A percentile compares a stretch with the other conserved stretches of the same genome.
phyloP scores from a whole-genome alignment of 2,888 invertebrate species.

The Odontothrips loti region DNA sequence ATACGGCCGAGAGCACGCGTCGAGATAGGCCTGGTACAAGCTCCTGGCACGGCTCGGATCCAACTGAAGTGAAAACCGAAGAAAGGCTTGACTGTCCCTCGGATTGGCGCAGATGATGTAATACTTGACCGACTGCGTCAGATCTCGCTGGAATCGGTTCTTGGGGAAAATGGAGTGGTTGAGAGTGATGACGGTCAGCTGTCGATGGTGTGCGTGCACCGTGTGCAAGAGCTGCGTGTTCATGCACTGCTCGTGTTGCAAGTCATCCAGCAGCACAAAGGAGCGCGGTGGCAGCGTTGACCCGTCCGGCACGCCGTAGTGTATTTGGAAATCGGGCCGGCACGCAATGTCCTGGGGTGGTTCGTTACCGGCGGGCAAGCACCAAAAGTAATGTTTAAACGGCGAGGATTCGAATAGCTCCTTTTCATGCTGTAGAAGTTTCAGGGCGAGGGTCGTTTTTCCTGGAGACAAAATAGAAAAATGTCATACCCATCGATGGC shows the following conservation, averaged over 20 bases:
- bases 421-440: no score
- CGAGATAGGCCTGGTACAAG: background rate
- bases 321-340: no score
- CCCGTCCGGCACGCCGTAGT: no score
- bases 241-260: background rate
- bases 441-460: background rate
- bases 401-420: no score
- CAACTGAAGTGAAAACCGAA: background rate
- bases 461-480: background rate
- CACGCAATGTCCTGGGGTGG: no score
- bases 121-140: background rate
- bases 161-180: background rate
- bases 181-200: background rate
- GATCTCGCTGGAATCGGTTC: background rate
- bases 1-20: background rate
- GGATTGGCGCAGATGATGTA: background rate
- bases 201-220: background rate
- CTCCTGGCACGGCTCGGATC: background rate
- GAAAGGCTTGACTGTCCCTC: background rate
- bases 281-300: background rate
- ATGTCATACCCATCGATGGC: background rate
- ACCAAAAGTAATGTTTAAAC: no score
- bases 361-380: no score
- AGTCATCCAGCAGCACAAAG: background rate
- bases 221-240: background rate